Conservation (phyloP, 2,797 vertebrate genomes). For the Hephaestus fuliginosus region DNA sequence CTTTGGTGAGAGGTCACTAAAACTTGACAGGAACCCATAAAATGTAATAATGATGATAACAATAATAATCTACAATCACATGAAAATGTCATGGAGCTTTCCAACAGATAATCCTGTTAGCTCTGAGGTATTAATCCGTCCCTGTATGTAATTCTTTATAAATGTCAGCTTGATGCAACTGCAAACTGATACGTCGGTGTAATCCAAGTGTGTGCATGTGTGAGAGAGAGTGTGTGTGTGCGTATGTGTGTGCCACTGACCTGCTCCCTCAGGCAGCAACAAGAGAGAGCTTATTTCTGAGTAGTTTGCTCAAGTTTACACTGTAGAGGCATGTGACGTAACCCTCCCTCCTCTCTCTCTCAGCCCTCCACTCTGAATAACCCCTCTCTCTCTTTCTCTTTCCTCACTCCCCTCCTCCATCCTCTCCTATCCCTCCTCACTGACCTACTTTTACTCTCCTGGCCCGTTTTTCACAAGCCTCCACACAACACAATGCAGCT, state of each 20-base stretch:
- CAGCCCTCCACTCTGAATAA: slow-evolving; percentile 56
- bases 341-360: slow-evolving; percentile 56
- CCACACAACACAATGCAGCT: slow-evolving; percentile 73
- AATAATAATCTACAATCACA: background rate
- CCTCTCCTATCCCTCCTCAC: slow-evolving; percentile 68
- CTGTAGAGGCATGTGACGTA: slow-evolving; percentile 78
- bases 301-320: slow-evolving; percentile 69
- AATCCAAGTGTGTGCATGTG: background rate
- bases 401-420: slow-evolving; percentile 56
- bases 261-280: slow-evolving; percentile 61
- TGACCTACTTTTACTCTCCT: slow-evolving; percentile 86
- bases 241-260: slow-evolving; percentile 38
- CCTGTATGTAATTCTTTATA: background rate
- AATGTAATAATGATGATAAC: background rate
- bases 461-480: slow-evolving; percentile 79
- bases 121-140: slow-evolving; percentile 14
- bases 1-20: background rate
- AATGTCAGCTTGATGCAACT: slow-evolving; percentile 25
- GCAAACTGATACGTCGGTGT: background rate
- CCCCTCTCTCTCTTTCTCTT: slow-evolving; percentile 41
- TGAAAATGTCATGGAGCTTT: slow-evolving; percentile 14
- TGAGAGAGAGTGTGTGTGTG: slow-evolving; percentile 8
- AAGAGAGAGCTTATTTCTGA: slow-evolving; percentile 59
- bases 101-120: background rate
- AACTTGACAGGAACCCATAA: background rate